Conservation (phyloP, 1,140 invertebrate species). For the Brachionus plicatilis region DNA sequence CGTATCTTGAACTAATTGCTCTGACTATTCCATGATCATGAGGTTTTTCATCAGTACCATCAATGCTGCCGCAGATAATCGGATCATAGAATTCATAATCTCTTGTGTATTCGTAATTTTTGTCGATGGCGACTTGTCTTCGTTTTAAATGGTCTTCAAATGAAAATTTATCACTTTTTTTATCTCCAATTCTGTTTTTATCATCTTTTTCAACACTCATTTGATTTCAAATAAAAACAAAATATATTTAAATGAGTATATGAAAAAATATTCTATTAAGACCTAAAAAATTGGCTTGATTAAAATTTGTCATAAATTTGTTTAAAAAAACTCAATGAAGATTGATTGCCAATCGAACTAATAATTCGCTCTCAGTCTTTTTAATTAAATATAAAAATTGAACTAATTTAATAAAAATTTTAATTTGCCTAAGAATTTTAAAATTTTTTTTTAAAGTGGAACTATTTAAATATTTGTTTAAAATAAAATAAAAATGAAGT, state of each 20-base stretch:
- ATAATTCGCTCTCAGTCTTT: too few relatives aligned
- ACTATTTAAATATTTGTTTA: too few relatives aligned
- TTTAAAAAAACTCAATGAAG: too few relatives aligned
- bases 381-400: too few relatives aligned
- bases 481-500: too few relatives aligned
- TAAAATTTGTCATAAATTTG: background rate
- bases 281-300: background rate
- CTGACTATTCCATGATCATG: constrained; percentile 73
- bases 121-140: background rate
- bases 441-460: too few relatives aligned
- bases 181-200: background rate
- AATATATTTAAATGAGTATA: background rate
- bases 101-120: background rate
- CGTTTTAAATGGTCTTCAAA: background rate
- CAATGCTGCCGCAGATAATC: constrained; percentile 70
- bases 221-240: background rate
- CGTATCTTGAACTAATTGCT: constrained; percentile 59
- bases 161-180: background rate
- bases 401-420: too few relatives aligned
- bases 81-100: constrained; percentile 48
- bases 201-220: background rate
- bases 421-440: too few relatives aligned
- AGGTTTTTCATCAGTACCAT: constrained; percentile 73
- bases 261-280: background rate
- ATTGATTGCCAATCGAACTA: too few relatives aligned